phyloP scores from a whole-genome alignment of 2,797 vertebrate species.

The Chelon auratus region DNA sequence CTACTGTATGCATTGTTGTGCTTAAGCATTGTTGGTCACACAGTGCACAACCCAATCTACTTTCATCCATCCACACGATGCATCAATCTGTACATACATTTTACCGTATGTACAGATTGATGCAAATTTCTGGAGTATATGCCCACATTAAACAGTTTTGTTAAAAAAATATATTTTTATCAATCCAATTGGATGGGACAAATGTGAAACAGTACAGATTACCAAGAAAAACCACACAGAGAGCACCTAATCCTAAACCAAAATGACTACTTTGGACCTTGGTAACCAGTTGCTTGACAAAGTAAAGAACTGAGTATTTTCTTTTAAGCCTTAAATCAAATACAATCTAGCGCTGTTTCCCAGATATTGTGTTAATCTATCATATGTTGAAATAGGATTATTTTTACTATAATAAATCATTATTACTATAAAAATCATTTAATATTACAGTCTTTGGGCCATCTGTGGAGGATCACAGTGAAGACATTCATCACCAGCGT shows the following conservation, averaged over 20 bases:
- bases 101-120: slow-evolving; percentile 8
- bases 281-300: neutral
- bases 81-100: too few species aligned
- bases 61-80: too few species aligned
- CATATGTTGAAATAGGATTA: neutral
- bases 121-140: neutral
- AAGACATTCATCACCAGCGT: slow-evolving; percentile 2
- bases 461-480: neutral
- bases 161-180: neutral
- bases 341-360: neutral
- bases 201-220: neutral
- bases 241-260: neutral
- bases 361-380: neutral
- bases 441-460: neutral
- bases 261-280: neutral
- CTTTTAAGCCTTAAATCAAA: neutral
- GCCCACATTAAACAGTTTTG: neutral
- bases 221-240: too few species aligned
- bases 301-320: too few species aligned
- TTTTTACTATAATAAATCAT: neutral
- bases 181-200: neutral
- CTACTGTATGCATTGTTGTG: too few species aligned
- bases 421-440: neutral
- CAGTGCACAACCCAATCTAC: too few species aligned
- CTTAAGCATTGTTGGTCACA: too few species aligned